Percentiles rank a stretch among this genome's conserved stretches.
Evolutionary conservation across 2,888 invertebrate species (phyloP).

Genomic region (Parasteatoda lunata): DNA sequence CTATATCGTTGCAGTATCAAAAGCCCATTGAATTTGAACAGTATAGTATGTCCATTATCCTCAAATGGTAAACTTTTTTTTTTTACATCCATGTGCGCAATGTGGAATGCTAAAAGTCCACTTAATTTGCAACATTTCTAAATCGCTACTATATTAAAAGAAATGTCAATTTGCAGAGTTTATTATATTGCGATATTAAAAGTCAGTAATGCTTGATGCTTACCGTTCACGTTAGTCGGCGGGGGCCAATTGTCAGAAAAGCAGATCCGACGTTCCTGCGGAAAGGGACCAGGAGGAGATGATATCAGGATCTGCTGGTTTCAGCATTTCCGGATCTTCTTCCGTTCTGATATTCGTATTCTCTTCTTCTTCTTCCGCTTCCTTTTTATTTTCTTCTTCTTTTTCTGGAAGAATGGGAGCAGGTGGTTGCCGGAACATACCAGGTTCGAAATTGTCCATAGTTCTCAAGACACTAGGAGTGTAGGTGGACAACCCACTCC

Average conservation of each 20-base stretch:
- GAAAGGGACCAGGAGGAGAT: conserved; percentile 67
- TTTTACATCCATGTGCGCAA: too few species aligned
- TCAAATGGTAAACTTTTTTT: too few species aligned
- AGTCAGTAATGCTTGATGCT: background rate
- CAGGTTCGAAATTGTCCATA: conserved; percentile 83
- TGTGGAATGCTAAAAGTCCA: too few species aligned
- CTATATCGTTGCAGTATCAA: too few species aligned
- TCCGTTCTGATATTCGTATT: conserved; percentile 38
- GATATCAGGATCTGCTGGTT: conserved; percentile 62
- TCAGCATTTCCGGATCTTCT: conserved; percentile 53
- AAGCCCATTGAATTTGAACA: too few species aligned
- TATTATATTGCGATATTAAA: too few species aligned
- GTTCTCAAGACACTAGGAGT: conserved; percentile 85
- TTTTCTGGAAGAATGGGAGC: conserved; percentile 4
- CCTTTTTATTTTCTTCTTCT: conserved; percentile 4
- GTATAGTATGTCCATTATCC: too few species aligned
- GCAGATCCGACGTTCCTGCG: conserved; percentile 61
- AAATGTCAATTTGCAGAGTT: too few species aligned
- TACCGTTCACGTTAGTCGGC: background rate
- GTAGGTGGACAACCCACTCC: conserved; percentile 82
- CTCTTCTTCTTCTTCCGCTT: conserved; percentile 34
- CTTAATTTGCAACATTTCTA: too few species aligned
- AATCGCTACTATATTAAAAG: too few species aligned
- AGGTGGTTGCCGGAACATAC: conserved; percentile 79
- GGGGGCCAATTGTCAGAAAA: conserved; percentile 38